Base-by-base conservation (phyloP, 2,888 invertebrate genomes). In the Thecocarcelia acutangulata region DNA sequence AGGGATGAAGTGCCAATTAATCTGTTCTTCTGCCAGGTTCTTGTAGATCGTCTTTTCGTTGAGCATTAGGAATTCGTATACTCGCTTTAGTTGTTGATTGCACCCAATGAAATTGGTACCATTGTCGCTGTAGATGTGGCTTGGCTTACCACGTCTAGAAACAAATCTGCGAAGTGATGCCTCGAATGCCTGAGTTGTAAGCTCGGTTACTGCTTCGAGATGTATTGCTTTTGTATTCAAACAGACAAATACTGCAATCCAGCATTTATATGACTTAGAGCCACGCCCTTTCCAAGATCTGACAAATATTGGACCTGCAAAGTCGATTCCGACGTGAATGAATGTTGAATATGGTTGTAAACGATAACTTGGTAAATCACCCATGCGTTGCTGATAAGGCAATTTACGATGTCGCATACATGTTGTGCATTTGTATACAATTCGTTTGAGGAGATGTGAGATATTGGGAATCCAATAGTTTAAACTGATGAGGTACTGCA, bases 331-430 rank as follows among this genome's bases (percentile, higher is more conserved):
- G 11, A 70, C 50, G 40, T 73, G 46, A 2, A 70, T 1, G 46
- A 83, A 81, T 4, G 78, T 54, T 33, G 52, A 46, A 28, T 42
- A 42, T 19, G 73, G 19, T 21, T 63, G 42, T n/a, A 85, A 15
- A 11, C 85, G 78, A 33, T 78, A 59, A 9, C 21, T 11, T 8
- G 84, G 86, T 4, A 85, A 17, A 33, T 73, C 83, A 33, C 28
- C 44, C 84, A 86, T 85, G 33, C 83, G 74, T 58, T 84, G 83
- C 21, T 75, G 52, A 33, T 66, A 82, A 0, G 78, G 50, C 19
- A 66, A 54, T 15, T 52, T 72, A 2, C 77, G 73, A 13, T 66
- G 74, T 50, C 81, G 44, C 56, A 82, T 82, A 17, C 83, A 83
- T 8, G 54, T 80, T 66, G 64, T 37, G 56, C 48, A 70, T 37